Base-by-base conservation (phyloP, 2,888 invertebrate species). In the Dicyrtoma fusca region DNA sequence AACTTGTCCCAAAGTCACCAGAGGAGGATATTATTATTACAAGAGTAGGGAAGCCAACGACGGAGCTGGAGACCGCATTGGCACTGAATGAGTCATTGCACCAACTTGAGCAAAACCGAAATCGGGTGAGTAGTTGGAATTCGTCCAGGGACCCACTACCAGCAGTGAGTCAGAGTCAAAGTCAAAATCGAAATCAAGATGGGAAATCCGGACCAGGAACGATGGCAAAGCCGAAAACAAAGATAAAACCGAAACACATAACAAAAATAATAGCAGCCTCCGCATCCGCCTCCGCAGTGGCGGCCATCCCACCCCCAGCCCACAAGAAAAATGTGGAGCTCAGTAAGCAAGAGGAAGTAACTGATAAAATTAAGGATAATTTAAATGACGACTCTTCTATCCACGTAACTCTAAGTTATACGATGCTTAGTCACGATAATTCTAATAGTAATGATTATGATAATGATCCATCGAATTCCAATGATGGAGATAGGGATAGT, bases 321-420 rank as follows among this genome's bases (percentile, higher is more conserved):
- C 14, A 4, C 5, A 19, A 49, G 49, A 53, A 21, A 10, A 53
- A n/a, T 17, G 21, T 19, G 53, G 21, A 21, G 55, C 6, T 6
- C 26, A 25, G 23, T 21, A 6, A 6, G n/a, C 21, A 21, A 57
- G 23, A 57, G 57, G 5, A 6, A 11, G 10, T 21, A 2, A 11
- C 3, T n/a, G 49, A 19, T n/a, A 61, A 34, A 2, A 61, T 11
- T 26, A 21, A 21, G n/a, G 42, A 25, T 25, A 61, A 25, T 61
- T n/a, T 44, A 19, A 34, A 34, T 5, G 62, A 72, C 10, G 23
- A 34, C 25, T 62, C 55, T 4, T 23, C 47, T 23, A 47, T 63
- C 19, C 53, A 57, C 21, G 62, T 62, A 3, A 63, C 63, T 47
- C 61, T 69, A 45, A 69, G 57, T 23, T 68, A 72, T 62, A 66